These are phyloP conservation scores for Quiscalus mexicanus DNA, from an alignment of 2,113 vertebrate species.

Conservation along the genomic window DNA sequence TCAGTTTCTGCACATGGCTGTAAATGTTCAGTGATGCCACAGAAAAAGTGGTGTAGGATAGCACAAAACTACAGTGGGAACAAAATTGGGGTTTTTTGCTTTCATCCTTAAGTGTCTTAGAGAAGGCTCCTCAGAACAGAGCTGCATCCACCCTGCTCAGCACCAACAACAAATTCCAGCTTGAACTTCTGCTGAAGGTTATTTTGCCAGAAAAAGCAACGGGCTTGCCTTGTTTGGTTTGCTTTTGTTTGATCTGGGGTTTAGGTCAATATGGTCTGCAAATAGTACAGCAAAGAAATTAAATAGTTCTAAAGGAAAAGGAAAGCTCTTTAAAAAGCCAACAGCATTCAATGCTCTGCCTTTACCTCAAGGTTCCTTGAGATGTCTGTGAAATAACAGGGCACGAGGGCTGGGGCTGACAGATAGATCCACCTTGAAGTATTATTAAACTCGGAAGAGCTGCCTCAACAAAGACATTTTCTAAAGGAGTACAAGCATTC, in stretches of 20 bases:
- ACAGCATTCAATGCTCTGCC: not conserved
- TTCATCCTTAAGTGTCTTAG: not conserved
- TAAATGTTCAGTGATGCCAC: not conserved
- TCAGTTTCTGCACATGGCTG: not conserved
- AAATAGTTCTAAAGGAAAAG: not conserved
- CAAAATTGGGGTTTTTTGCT: not conserved
- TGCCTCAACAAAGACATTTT: not conserved
- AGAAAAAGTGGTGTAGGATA: fast-evolving
- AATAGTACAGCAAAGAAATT: not conserved
- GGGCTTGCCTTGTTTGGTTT: not conserved
- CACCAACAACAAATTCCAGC: not conserved
- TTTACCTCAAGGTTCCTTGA: not conserved
- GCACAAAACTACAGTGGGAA: not conserved
- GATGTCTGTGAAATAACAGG: not conserved
- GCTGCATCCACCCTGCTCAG: not conserved
- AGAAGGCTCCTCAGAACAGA: not conserved
- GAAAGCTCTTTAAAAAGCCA: not conserved
- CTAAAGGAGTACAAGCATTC: not conserved
- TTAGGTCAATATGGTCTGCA: not conserved
- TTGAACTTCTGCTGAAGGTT: not conserved
- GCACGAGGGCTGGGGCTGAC: not conserved
- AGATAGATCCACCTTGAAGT: not conserved
- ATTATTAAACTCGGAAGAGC: not conserved
- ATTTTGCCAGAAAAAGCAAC: not conserved
- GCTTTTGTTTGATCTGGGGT: not conserved